Conservation (phyloP, 2,888 invertebrate genomes). For the Yponomeuta sedellus region DNA sequence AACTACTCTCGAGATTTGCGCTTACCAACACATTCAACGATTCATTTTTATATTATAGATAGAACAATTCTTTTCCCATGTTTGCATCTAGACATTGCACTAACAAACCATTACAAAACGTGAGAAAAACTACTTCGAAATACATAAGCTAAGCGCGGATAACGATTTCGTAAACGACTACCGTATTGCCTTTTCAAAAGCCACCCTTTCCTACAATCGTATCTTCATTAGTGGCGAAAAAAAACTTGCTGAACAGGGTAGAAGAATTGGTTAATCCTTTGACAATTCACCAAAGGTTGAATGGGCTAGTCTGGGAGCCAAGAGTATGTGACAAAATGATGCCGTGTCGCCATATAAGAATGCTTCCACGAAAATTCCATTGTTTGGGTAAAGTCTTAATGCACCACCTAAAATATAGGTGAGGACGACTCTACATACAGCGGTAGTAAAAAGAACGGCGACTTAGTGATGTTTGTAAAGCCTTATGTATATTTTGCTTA, state of each 20-base stretch:
- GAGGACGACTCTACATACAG: background rate
- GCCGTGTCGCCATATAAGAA: constrained; percentile 5
- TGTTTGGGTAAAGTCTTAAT: background rate
- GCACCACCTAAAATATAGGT: background rate
- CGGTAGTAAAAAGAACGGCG: background rate
- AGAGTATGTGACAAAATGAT: background rate
- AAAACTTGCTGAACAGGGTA: constrained; percentile 39
- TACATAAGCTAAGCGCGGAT: background rate
- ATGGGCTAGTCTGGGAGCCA: constrained; percentile 29
- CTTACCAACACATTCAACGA: no score
- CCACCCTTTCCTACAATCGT: constrained; percentile 40
- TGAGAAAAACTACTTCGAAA: background rate
- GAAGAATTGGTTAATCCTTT: constrained; percentile 50
- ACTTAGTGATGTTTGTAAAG: background rate
- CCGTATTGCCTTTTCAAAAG: background rate
- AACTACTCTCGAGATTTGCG: no score
- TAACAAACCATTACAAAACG: background rate
- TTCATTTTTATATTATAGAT: no score
- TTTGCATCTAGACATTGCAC: background rate
- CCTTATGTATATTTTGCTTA: background rate
- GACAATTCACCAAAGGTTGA: constrained; percentile 42
- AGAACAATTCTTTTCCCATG: no score
- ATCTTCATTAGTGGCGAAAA: constrained; percentile 48
- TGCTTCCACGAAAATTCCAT: background rate
- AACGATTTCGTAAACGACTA: constrained; percentile 1